Base-by-base conservation (phyloP, 2,888 invertebrate species). In the Drosophila ustulata region DNA sequence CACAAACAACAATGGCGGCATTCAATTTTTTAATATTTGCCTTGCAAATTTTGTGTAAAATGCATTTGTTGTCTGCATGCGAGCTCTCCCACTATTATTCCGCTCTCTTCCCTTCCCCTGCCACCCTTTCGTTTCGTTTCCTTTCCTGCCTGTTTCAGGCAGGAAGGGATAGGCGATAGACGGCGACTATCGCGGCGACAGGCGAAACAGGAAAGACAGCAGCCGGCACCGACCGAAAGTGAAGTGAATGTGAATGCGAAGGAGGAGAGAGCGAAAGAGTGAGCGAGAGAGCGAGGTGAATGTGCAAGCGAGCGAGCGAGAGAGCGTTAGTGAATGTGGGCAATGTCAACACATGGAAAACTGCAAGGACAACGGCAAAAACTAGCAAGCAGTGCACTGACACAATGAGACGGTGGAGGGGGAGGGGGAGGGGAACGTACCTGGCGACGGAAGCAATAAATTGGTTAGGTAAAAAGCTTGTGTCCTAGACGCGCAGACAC, bases 381-480 rank as follows among this genome's bases (percentile, higher is more conserved):
- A 82, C 52, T 62, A 65, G 39, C 58, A 59, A 55, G 8, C 4
- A 32, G 45, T 45, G 51, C 51, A 59, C 3, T 8, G 30, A 57
- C 45, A 55, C 56, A 47, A 64, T 61, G n/a, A 32, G 39, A 5
- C 52, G 28, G 4, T 4, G 30, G 41, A 13, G 11, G 11, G n/a
- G n/a, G n/a, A n/a, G n/a, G 7, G n/a, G 46, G 26, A 28, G 18
- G 39, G 25, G n/a, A 23, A 23, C 51, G 53, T 46, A 62, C 39
- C 43, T 53, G 47, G 47, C 65, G 61, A 67, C 82, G 87, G 87
- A 87, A 84, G 87, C 78, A 84, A 84, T 84, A 84, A 84, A 84
- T 84, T 84, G 82, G 83, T 87, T 87, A 82, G 82, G 78, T 82
- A 86, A 84, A 84, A 84, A 83, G 83, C 87, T 84, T 80, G 87